phyloP scores from a whole-genome alignment of 2,113 vertebrate genomes.

The Myrmophylax atrothorax region DNA sequence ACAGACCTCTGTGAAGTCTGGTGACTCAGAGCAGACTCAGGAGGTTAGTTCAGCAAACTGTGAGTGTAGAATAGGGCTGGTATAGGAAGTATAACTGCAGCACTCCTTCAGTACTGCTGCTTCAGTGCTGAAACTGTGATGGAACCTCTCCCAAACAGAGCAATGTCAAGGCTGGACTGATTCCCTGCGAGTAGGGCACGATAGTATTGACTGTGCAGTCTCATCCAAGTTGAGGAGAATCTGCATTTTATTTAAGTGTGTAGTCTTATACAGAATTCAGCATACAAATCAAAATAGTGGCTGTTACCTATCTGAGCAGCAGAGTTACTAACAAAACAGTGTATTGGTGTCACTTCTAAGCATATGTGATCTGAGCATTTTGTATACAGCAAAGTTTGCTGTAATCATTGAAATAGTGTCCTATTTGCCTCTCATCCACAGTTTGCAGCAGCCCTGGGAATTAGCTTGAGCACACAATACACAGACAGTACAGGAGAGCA shows the following conservation, averaged over 20 bases:
- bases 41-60: constrained; percentile 16
- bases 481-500: not conserved
- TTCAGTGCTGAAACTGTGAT: not conserved
- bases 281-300: not conserved
- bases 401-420: not conserved
- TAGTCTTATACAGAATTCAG: not conserved
- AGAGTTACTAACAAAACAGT: not conserved
- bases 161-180: not conserved
- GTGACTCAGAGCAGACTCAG: constrained; percentile 47
- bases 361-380: not conserved
- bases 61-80: not conserved
- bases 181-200: not conserved
- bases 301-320: not conserved
- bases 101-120: not conserved
- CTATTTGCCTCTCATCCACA: not conserved
- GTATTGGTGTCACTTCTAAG: not conserved
- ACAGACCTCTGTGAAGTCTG: constrained; percentile 2
- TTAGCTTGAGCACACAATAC: not conserved
- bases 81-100: not conserved
- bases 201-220: not conserved
- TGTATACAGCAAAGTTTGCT: not conserved
- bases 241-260: not conserved
- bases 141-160: not conserved
- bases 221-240: not conserved
- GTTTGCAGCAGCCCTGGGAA: not conserved